Evolutionary conservation across 23 tunicate genomes (phyloP).

Genomic region (Clavelina lepadiformis): DNA sequence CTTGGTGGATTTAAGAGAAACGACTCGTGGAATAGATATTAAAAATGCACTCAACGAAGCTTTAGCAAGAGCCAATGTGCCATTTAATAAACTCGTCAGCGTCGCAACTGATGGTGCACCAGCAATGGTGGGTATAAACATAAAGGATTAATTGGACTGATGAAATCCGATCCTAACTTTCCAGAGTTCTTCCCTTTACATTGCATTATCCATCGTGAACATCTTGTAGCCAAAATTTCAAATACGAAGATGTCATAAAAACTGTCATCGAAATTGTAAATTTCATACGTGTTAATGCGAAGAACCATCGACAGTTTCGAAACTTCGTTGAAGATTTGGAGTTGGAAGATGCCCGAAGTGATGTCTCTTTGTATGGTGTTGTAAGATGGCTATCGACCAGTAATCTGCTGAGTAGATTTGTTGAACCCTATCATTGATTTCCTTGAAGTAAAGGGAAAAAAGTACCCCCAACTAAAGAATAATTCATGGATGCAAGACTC

Average conservation of each 20-base stretch:
- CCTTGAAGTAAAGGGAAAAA: constrained; percentile 12
- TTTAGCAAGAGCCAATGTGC: constrained; percentile 18
- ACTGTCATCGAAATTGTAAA: constrained; percentile 33
- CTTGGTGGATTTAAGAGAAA: constrained; percentile 17
- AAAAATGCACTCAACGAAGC: constrained; percentile 21
- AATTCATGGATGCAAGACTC: constrained; percentile 17
- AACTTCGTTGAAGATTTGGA: constrained; percentile 31
- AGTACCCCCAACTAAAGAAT: constrained; percentile 19
- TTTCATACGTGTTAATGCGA: constrained; percentile 23
- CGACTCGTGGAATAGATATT: constrained; percentile 18
- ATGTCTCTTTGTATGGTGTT: constrained; percentile 24
- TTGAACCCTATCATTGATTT: constrained; percentile 20
- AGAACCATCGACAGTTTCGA: constrained; percentile 29
- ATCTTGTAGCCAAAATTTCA: constrained; percentile 27
- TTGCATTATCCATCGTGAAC: constrained; percentile 35
- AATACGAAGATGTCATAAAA: constrained; percentile 22
- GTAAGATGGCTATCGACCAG: too few species aligned
- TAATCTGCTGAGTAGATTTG: constrained; percentile 26
- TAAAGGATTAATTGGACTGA: constrained; percentile 35
- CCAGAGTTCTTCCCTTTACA: constrained; percentile 29
- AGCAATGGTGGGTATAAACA: constrained; percentile 33
- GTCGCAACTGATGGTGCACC: constrained; percentile 21
- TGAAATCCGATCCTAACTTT: constrained; percentile 30
- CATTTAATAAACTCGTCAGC: constrained; percentile 22
- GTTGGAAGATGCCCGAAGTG: constrained; percentile 30